These are phyloP conservation scores for Sciurus niger DNA, from an alignment of 2,113 vertebrate genomes.

Conservation along the genomic window DNA sequence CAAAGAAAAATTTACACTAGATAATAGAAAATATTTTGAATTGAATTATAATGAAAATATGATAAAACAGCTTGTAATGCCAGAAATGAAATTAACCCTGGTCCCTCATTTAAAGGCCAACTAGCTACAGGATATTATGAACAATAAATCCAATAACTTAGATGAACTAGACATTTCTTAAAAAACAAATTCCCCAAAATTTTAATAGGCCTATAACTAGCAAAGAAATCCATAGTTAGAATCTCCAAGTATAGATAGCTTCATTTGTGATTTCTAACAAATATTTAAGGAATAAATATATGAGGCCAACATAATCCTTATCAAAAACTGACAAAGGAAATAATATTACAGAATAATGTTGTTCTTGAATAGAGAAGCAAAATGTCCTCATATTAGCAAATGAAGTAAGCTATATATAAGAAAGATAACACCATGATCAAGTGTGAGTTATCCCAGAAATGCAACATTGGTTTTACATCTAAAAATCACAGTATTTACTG, in stretches of 20 bases:
- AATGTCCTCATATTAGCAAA: not conserved
- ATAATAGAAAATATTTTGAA: not conserved
- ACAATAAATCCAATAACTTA: not conserved
- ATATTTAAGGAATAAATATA: not conserved
- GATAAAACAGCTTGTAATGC: not conserved
- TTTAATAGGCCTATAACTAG: not conserved
- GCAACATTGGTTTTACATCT: constrained; percentile 16
- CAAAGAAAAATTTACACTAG: not conserved
- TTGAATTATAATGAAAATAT: constrained; percentile 22
- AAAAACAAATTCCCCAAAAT: not conserved
- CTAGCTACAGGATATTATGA: not conserved
- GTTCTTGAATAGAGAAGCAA: constrained; percentile 36
- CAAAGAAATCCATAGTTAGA: constrained; percentile 49
- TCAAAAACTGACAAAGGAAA: constrained; percentile 6
- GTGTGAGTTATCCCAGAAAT: constrained; percentile 2
- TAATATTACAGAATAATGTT: not conserved
- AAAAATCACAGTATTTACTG: constrained; percentile 41
- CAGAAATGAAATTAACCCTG: not conserved
- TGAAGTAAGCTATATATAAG: not conserved
- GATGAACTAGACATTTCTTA: not conserved
- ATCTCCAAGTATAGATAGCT: not conserved
- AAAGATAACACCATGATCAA: not conserved
- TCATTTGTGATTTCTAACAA: not conserved
- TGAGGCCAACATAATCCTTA: constrained; percentile 2
- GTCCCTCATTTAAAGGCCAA: not conserved